Percentiles rank a stretch among this genome's conserved stretches.
Conservation (phyloP, 2,888 invertebrate genomes). For the Melanostoma scalare region DNA sequence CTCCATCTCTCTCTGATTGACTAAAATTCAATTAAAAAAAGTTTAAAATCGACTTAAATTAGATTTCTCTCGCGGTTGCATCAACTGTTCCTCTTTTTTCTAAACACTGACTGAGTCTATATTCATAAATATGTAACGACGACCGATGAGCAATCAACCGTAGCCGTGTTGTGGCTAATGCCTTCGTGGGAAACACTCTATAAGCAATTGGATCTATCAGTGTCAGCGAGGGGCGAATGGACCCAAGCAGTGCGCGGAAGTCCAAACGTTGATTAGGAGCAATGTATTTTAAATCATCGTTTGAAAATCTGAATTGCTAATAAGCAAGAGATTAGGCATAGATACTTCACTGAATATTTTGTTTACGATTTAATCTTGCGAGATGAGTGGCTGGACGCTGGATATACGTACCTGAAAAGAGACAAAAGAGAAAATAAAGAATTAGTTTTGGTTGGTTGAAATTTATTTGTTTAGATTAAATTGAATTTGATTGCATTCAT, state of each 20-base stretch:
- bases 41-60: constrained; percentile 47
- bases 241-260: constrained; percentile 48
- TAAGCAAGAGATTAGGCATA: constrained; percentile 36
- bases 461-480: neutral
- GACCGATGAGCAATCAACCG: constrained; percentile 32
- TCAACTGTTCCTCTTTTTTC: constrained; percentile 2
- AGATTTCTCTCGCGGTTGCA: constrained; percentile 22
- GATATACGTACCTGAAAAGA: constrained; percentile 62
- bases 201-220: constrained; percentile 49
- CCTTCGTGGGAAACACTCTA: constrained; percentile 59
- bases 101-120: constrained; percentile 26
- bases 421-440: constrained; percentile 14
- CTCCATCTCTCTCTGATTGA: constrained; percentile 26
- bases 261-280: constrained; percentile 54
- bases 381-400: neutral
- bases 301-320: constrained; percentile 64
- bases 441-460: constrained; percentile 34
- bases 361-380: constrained; percentile 16
- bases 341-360: constrained; percentile 37
- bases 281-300: constrained; percentile 41
- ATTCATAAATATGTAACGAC: constrained; percentile 45
- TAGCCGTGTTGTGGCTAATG: constrained; percentile 17
- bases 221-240: constrained; percentile 50
- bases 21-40: constrained; percentile 51
- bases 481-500: no score